A percentile compares a stretch with the other conserved stretches of the same genome.
phyloP scores from a whole-genome alignment of 2,113 vertebrate genomes.

The Protobothrops flavoviridis region DNA sequence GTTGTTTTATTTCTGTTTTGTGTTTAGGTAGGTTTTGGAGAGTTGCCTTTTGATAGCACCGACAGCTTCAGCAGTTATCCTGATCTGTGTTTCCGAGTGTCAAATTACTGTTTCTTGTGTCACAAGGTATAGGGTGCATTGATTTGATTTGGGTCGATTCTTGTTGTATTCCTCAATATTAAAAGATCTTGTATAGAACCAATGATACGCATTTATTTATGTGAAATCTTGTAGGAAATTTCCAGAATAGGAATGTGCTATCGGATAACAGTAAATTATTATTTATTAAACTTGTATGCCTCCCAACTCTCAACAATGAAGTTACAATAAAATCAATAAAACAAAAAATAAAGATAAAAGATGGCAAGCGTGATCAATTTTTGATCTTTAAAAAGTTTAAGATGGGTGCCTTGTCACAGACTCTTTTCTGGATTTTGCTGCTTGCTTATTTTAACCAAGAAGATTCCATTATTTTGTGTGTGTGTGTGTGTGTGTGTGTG shows the following conservation, averaged over 20 bases:
- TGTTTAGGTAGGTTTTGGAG: conserved; percentile 87
- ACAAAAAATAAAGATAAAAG: neutral
- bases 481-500: neutral
- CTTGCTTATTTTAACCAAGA: neutral
- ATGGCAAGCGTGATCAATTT: neutral
- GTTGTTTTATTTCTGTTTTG: neutral
- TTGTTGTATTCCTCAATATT: neutral
- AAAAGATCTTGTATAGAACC: neutral
- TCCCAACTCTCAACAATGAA: neutral
- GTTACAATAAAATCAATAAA: neutral
- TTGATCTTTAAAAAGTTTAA: neutral
- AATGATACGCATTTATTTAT: neutral
- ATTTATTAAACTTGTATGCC: neutral
- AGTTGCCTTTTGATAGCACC: conserved; percentile 88
- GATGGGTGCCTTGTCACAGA: neutral
- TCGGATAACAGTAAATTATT: neutral
- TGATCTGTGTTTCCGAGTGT: conserved; percentile 89
- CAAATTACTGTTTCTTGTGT: conserved; percentile 85
- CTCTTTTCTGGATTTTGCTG: neutral
- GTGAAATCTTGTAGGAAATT: neutral
- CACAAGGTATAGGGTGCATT: conserved; percentile 81
- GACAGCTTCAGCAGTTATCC: conserved; percentile 87
- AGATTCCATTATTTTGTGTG: neutral
- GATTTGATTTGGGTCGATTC: neutral
- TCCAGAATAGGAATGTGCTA: neutral